phyloP scores from a whole-genome alignment of 1,140 invertebrate genomes.

The Neelides sp. region DNA sequence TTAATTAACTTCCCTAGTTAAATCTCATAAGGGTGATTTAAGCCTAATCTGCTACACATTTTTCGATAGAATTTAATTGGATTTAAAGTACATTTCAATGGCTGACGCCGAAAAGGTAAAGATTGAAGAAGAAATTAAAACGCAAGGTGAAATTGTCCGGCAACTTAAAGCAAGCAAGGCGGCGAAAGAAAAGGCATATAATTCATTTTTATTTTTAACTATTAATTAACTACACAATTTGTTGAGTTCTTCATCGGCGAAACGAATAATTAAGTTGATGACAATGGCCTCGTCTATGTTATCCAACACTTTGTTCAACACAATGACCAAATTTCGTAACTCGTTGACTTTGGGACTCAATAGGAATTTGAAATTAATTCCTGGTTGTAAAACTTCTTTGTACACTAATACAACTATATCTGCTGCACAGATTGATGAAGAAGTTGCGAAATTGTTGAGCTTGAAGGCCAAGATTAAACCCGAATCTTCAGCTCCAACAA shows the following conservation, averaged over 20 bases:
- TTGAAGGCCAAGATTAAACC: conserved; percentile 21
- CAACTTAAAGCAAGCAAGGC: conserved; percentile 67
- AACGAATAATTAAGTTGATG: conserved; percentile 5
- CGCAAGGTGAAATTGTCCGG: conserved; percentile 65
- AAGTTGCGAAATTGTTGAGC: conserved; percentile 56
- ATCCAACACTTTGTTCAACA: background rate
- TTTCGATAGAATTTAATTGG: too few species aligned
- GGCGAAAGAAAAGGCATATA: conserved; percentile 52
- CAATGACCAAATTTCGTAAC: too few species aligned
- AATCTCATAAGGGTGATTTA: too few species aligned
- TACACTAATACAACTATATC: conserved; percentile 16
- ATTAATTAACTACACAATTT: conserved; percentile 1
- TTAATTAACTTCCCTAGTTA: too few species aligned
- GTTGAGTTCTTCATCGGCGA: conserved; percentile 1
- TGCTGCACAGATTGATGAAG: conserved; percentile 53
- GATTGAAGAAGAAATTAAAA: conserved; percentile 52
- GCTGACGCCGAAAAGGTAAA: background rate
- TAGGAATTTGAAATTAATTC: background rate
- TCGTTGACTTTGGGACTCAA: too few species aligned
- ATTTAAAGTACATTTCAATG: too few species aligned
- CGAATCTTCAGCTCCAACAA: conserved; percentile 42
- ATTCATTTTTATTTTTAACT: conserved; percentile 12
- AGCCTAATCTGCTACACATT: too few species aligned
- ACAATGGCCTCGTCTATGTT: conserved; percentile 5
- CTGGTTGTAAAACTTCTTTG: background rate